These are phyloP conservation scores for Pachyseris speciosa DNA, from an alignment of 64 coral and sea anemone species.

Conservation along the genomic window DNA sequence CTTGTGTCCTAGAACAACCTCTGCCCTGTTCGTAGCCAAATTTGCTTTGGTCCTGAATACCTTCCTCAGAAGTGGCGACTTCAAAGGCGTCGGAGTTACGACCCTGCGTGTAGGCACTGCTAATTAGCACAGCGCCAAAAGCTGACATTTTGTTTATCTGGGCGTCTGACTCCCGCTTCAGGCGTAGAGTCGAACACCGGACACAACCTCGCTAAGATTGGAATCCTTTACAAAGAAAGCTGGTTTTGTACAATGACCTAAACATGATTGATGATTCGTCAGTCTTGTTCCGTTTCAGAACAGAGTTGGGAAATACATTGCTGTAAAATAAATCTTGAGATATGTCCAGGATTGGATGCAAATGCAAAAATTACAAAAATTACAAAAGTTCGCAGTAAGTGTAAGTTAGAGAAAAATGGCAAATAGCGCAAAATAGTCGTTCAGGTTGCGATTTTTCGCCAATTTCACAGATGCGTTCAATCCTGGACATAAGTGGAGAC, in stretches of 20 bases:
- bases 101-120: slow-evolving; percentile 33
- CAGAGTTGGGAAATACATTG: too few relatives aligned
- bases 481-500: too few relatives aligned
- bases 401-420: too few relatives aligned
- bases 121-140: slow-evolving; percentile 55
- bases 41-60: slow-evolving; percentile 29
- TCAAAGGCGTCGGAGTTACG: neutral
- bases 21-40: neutral
- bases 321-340: too few relatives aligned
- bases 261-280: too few relatives aligned
- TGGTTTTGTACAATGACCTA: neutral
- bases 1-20: slow-evolving; percentile 18
- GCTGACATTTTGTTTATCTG: slow-evolving; percentile 33
- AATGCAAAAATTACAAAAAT: too few relatives aligned
- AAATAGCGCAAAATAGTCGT: too few relatives aligned
- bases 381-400: too few relatives aligned
- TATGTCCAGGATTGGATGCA: too few relatives aligned
- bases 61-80: slow-evolving; percentile 45
- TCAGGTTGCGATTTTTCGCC: too few relatives aligned
- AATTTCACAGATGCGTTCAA: too few relatives aligned
- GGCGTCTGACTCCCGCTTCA: slow-evolving; percentile 46
- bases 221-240: neutral
- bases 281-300: too few relatives aligned
- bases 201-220: neutral
- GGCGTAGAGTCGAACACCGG: slow-evolving; percentile 48